These are phyloP conservation scores for Procavia capensis DNA, from an alignment of 2,113 vertebrate genomes.

Conservation along the genomic window DNA sequence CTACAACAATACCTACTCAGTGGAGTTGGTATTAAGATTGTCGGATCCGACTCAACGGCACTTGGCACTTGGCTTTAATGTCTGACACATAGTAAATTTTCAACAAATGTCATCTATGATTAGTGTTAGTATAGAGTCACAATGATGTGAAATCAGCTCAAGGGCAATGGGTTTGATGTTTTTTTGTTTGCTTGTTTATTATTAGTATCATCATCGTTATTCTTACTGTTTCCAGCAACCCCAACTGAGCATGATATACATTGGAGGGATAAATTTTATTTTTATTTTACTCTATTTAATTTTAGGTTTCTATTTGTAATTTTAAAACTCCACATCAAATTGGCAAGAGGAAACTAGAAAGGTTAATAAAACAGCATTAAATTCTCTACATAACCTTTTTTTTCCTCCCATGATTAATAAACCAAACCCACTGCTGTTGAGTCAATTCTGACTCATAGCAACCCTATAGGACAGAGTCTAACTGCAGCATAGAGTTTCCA, in stretches of 20 bases:
- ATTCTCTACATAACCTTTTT: neutral
- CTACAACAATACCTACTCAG: neutral
- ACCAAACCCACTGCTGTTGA: no score
- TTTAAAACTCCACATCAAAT: constrained; percentile 15
- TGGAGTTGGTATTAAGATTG: neutral
- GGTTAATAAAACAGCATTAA: neutral
- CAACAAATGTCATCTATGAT: neutral
- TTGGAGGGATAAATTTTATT: neutral
- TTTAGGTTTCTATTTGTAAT: neutral
- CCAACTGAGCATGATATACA: neutral
- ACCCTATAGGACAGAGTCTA: no score
- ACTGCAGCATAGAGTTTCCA: no score
- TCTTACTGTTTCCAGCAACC: neutral
- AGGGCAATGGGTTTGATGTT: no score
- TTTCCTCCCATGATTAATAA: no score
- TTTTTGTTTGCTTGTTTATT: neutral
- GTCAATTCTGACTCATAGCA: no score
- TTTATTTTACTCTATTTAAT: neutral
- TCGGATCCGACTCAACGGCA: no score
- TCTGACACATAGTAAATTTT: neutral
- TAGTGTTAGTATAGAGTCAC: neutral
- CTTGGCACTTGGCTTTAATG: no score
- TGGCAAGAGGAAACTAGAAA: neutral
- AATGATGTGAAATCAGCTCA: no score
- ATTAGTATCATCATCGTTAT: neutral